phyloP scores from a whole-genome alignment of 2,797 vertebrate genomes.

The Myiotriccus ornatus region DNA sequence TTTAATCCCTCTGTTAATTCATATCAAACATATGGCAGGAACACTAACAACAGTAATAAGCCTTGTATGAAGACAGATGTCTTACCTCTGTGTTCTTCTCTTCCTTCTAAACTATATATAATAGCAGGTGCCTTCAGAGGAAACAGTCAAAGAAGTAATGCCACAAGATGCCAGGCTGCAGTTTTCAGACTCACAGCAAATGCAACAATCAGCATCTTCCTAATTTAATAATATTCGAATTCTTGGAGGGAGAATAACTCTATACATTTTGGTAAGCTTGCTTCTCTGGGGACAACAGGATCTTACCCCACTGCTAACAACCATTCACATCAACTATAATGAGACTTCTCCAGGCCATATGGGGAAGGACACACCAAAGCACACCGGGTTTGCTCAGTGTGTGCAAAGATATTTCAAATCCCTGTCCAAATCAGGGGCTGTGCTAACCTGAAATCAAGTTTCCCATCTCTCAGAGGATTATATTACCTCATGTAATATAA shows the following conservation, averaged over 20 bases:
- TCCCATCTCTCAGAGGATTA: background rate
- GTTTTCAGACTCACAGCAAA: background rate
- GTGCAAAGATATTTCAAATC: background rate
- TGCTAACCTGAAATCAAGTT: too few relatives aligned
- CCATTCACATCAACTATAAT: background rate
- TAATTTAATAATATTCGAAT: background rate
- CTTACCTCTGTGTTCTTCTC: background rate
- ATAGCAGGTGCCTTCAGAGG: background rate
- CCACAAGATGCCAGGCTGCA: background rate
- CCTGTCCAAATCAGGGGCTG: background rate
- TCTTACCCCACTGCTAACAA: background rate
- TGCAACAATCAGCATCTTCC: background rate
- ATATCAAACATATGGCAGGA: background rate
- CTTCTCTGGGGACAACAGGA: background rate
- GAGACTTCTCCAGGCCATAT: background rate
- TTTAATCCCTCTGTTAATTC: background rate
- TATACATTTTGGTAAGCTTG: background rate
- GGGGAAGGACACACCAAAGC: background rate
- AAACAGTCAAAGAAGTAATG: background rate
- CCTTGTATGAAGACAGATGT: background rate
- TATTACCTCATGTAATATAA: too few relatives aligned
- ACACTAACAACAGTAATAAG: background rate
- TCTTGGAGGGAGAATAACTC: rapidly evolving
- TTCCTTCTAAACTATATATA: background rate
- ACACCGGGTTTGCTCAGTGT: background rate